Percentiles rank a stretch among this genome's conserved stretches.
Evolutionary conservation across 2,888 invertebrate species (phyloP).

Genomic region (Cordilura impudica): DNA sequence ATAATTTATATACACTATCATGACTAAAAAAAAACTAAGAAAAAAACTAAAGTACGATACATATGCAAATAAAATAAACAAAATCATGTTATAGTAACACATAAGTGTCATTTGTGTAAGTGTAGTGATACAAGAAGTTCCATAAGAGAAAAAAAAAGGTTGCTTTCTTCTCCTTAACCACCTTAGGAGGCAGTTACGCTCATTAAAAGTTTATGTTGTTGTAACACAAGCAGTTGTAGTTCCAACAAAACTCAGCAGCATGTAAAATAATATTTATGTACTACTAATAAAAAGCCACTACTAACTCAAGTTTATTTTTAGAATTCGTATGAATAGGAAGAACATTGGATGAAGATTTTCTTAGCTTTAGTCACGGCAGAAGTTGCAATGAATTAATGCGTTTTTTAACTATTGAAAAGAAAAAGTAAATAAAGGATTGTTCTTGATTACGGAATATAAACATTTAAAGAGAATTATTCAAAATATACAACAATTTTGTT

Average conservation of each 20-base stretch:
- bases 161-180: not conserved
- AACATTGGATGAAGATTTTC: no score
- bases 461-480: no score
- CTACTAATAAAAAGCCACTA: not conserved
- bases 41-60: not conserved
- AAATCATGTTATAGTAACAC: constrained; percentile 25
- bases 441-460: no score
- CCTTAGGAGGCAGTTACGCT: constrained; percentile 38
- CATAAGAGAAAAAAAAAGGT: not conserved
- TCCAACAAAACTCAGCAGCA: not conserved
- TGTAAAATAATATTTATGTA: not conserved
- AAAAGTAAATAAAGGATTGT: no score
- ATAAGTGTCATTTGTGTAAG: constrained; percentile 44
- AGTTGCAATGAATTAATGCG: constrained; percentile 11
- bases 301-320: no score
- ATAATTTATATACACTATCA: constrained; percentile 3
- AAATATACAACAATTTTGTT: no score
- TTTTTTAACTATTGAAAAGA: not conserved
- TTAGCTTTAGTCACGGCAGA: not conserved
- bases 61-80: constrained; percentile 16
- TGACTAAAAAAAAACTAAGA: not conserved
- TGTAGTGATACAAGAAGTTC: constrained; percentile 4
- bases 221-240: constrained; percentile 1
- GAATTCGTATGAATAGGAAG: no score
- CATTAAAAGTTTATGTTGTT: constrained; percentile 53